Conservation (phyloP, 2,797 vertebrate species). For the Huso huso region DNA sequence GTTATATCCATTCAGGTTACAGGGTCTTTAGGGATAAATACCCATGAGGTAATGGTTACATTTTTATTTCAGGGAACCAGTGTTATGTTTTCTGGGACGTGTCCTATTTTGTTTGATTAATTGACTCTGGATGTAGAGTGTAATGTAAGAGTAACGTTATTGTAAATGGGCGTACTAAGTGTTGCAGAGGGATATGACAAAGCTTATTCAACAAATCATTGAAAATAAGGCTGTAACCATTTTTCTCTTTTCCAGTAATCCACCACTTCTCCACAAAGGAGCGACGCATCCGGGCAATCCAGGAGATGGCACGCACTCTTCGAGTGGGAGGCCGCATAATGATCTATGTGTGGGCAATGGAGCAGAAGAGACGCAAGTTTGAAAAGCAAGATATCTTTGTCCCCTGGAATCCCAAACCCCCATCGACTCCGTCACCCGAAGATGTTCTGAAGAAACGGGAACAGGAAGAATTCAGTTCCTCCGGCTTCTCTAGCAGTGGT, state of each 20-base stretch:
- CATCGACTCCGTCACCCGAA: constrained; percentile 26
- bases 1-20: too few relatives aligned
- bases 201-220: too few relatives aligned
- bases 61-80: too few relatives aligned
- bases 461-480: not conserved
- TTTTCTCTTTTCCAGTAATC: constrained; percentile 50
- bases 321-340: constrained; percentile 67
- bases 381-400: constrained; percentile 75
- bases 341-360: constrained; percentile 73
- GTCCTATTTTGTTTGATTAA: too few relatives aligned
- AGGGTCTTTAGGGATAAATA: too few relatives aligned
- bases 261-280: constrained; percentile 71
- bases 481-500: constrained; percentile 37
- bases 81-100: too few relatives aligned
- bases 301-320: constrained; percentile 68
- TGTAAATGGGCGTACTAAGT: too few relatives aligned
- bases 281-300: constrained; percentile 57
- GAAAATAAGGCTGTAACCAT: too few relatives aligned
- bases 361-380: constrained; percentile 68
- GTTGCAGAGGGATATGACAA: too few relatives aligned
- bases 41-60: too few relatives aligned
- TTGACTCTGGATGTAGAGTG: too few relatives aligned
- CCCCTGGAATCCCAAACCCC: constrained; percentile 63
- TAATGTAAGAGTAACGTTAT: too few relatives aligned
- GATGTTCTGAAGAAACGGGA: constrained; percentile 28